Evolutionary conservation across 2,888 invertebrate species (phyloP).

Genomic region (Halocaridina rubra): DNA sequence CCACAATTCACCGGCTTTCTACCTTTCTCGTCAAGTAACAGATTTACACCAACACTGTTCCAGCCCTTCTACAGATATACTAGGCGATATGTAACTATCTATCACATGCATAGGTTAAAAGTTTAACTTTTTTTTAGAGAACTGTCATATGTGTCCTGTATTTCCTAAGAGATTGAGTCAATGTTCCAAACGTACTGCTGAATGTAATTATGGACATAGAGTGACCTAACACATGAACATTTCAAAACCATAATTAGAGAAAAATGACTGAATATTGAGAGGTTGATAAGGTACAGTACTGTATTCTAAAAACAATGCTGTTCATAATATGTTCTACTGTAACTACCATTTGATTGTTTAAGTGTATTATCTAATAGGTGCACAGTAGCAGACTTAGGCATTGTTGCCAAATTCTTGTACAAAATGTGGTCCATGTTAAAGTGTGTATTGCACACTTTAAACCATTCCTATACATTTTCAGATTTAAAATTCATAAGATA

Average conservation of each 20-base stretch:
- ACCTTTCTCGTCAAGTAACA: background rate
- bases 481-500: constrained; percentile 36
- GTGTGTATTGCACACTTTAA: constrained; percentile 48
- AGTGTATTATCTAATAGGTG: constrained; percentile 55
- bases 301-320: constrained; percentile 37
- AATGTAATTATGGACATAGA: constrained; percentile 29
- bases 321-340: constrained; percentile 40
- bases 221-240: constrained; percentile 43
- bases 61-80: constrained; percentile 54
- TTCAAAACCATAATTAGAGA: constrained; percentile 41
- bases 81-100: constrained; percentile 61
- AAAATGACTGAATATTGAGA: constrained; percentile 42
- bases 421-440: constrained; percentile 58
- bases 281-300: constrained; percentile 15
- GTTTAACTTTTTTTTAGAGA: constrained; percentile 44
- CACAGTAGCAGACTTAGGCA: constrained; percentile 52
- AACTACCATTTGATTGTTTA: constrained; percentile 56
- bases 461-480: constrained; percentile 34
- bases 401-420: constrained; percentile 58
- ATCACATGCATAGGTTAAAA: constrained; percentile 58
- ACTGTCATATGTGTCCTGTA: constrained; percentile 36
- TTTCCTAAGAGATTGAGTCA: constrained; percentile 26
- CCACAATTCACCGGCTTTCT: background rate
- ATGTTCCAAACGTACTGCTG: background rate
- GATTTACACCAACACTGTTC: constrained; percentile 49